Percentiles rank a stretch among this genome's conserved stretches.
phyloP scores from a whole-genome alignment of 1,140 invertebrate genomes.

The Pissodes strobi region DNA sequence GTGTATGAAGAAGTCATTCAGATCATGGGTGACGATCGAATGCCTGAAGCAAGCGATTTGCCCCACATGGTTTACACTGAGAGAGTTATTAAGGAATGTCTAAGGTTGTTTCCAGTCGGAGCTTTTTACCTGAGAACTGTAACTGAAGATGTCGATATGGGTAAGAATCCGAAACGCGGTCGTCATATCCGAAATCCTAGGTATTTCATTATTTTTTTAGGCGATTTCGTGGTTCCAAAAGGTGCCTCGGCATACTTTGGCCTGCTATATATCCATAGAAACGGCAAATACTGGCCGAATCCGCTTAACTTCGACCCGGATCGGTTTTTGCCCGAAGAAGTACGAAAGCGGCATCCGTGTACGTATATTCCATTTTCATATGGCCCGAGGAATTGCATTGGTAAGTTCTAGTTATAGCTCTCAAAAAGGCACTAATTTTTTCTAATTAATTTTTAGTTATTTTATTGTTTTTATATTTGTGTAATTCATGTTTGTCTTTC shows the following conservation, averaged over 20 bases:
- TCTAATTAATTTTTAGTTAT: too few relatives aligned
- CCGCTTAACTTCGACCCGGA: conserved; percentile 69
- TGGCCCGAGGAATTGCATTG: conserved; percentile 72
- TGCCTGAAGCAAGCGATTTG: conserved; percentile 59
- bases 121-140: conserved; percentile 59
- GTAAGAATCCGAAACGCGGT: too few relatives aligned
- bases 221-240: too few relatives aligned
- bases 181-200: too few relatives aligned
- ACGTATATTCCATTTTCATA: conserved; percentile 70
- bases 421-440: too few relatives aligned
- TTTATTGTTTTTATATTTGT: too few relatives aligned
- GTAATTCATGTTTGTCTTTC: too few relatives aligned
- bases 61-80: conserved; percentile 70
- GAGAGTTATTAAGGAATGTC: conserved; percentile 71
- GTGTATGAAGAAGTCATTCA: conserved; percentile 39
- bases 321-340: conserved; percentile 64
- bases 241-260: too few relatives aligned
- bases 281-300: conserved; percentile 48
- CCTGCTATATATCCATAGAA: conserved; percentile 22
- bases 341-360: conserved; percentile 56
- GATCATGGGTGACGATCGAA: conserved; percentile 41
- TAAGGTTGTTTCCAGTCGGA: conserved; percentile 68
- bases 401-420: too few relatives aligned
- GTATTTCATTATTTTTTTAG: too few relatives aligned
- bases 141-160: too few relatives aligned